phyloP scores from a whole-genome alignment of 2,113 vertebrate species.

The Dasyprocta punctata region DNA sequence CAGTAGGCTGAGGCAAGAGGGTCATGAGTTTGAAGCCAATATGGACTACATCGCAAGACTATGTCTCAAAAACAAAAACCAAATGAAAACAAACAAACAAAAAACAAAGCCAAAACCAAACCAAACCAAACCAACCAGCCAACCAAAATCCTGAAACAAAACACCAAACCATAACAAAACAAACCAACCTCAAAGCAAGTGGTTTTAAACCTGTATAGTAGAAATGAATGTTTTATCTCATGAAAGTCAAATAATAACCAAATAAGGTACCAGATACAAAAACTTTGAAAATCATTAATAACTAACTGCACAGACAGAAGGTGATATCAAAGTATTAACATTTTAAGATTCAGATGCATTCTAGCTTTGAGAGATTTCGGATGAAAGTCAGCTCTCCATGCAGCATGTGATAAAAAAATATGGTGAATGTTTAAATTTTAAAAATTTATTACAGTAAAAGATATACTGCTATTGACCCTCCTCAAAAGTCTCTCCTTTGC shows the following conservation, averaged over 20 bases:
- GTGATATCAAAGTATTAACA: neutral
- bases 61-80: neutral
- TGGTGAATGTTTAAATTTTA: neutral
- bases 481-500: neutral
- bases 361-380: constrained; percentile 11
- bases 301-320: neutral
- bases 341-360: neutral
- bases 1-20: neutral
- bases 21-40: neutral
- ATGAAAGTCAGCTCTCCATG: neutral
- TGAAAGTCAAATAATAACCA: neutral
- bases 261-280: neutral
- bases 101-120: neutral
- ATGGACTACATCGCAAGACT: neutral
- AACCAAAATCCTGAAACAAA: too few species aligned
- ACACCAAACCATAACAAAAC: too few species aligned
- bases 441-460: neutral
- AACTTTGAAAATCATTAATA: neutral
- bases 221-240: neutral
- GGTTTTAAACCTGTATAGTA: neutral
- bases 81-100: neutral
- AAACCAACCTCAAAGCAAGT: neutral
- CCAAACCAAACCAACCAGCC: too few species aligned
- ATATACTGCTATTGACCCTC: neutral
- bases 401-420: neutral